Base-by-base conservation (phyloP, 1,140 invertebrate genomes). In the Drosophila sp. region DNA sequence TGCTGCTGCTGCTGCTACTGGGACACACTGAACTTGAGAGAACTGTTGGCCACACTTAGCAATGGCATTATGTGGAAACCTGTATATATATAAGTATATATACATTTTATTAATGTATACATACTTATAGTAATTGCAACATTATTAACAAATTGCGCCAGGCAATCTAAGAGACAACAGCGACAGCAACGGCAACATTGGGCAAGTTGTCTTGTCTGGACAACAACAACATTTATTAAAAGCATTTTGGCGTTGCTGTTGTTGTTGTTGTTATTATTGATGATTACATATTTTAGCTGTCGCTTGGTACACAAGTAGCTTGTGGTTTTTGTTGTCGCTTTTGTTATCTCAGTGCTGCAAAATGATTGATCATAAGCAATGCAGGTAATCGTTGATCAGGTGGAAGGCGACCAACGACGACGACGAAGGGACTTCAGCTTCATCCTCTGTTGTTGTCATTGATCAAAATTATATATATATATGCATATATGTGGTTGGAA, bases 361-460 rank as follows among this genome's bases (percentile, higher is more conserved):
- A 72, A 83, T 87, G 83, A 87, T 87, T 87, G 83, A 87, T 87
- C 84, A 87, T 87, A 77, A 77, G 83, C 79, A 79, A 82, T 70
- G 50, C 50, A 63, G 32, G 58, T 64, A 68, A 79, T 73, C 76
- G 66, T 35, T 25, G 35, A 62, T 82, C 67, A 81, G 66, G 75
- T 74, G 70, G 54, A 40, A 32, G 58, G 33, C 30, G 63, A 60
- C 57, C 57, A 61, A 72, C 47, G 7, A 38, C 10, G 35, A 38
- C 35, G 10, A 2, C 35, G 10, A 3, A 38, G 35, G 35, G 35
- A 38, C 35, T 10, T 38, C 35, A 38, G 35, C 35, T 3, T 38
- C 10, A 38, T 2, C 30, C 30, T 30, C 55, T 44, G 63, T 38
- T 58, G 65, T 77, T 84, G 78, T 79, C 74, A 79, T 86, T 85